Evolutionary conservation across 2,888 invertebrate genomes (phyloP), one percentile per base, ranked within the genome.

Genomic region (Hirtodrosophila histrioides): DNA sequence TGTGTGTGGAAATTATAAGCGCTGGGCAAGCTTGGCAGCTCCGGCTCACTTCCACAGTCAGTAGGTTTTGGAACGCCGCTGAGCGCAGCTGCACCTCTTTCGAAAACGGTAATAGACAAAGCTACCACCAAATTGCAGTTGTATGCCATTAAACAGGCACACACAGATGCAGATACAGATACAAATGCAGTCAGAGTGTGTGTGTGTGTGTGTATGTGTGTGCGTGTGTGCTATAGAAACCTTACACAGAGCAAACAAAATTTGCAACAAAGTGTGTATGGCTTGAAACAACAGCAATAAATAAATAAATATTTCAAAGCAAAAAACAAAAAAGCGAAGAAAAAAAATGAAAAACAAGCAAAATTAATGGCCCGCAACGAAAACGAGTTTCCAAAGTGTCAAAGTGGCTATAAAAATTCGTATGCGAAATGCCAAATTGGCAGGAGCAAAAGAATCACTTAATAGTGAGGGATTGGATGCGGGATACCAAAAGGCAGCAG

Each of bases 21-120:
- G 40, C n/a, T 55, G 43, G 36, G 44, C 63, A 45, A 49, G 60
- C 51, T 54, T 48, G 41, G 33, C 50, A 54, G 43, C 46, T 31
- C 31, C 31, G 55, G 29, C 43, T 65, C 51, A 53, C 50, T 44
- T 57, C 49, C 49, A 53, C 74, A 85, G 41, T 83, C 70, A 84
- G 89, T 89, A 86, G 78, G 87, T 85, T 87, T 90, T 88, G 73
- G 85, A 88, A 87, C 88, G 80, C 88, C 89, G 88, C 76, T 80
- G 80, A 78, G 88, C 82, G 86, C 88, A 89, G 89, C 85, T 78
- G 88, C 78, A 78, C 56, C 75, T 60, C 68, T 72, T 56, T 65
- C 63, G 63, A 62, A 53, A 71, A 74, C 74, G 81, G 81, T 81
- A 85, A 74, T 65, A 63, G 54, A 75, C 45, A 60, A 41, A 53